Evolutionary conservation across 2,113 vertebrate species (phyloP), one percentile per base, ranked within the genome.

Genomic region (Peromyscus polionotus): DNA sequence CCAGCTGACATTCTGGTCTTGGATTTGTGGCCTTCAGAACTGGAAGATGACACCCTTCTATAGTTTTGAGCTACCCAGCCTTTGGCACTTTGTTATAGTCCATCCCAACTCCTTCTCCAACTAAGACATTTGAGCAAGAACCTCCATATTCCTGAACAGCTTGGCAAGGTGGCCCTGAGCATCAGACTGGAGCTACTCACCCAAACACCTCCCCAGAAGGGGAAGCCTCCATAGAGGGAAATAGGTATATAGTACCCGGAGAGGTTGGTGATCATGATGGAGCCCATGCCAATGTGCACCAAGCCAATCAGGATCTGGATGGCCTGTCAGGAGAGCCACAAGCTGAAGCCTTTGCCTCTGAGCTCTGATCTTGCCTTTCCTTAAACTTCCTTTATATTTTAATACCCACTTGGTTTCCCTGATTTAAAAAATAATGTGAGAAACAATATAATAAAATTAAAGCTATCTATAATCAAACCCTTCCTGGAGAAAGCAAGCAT

Each of bases 181-280:
- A 42, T 4, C 5, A n/a, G 65, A 45, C 76, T 57, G 2, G 5
- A 9, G 0, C 31, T 61, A 94, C 97, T 97, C 68, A 98, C 97
- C 70, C 61, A 96, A 59, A 94, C 22, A 51, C 92, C 91, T 45
- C 95, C 97, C 97, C 97, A 98, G 87, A 95, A 97, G 45, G 95
- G 94, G 65, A 91, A 97, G 24, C 96, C 97, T 91, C 72, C 83
- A 0, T n/a, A 51, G 68, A 96, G 63, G 9, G 96, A 96, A 28
- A 96, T 0, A 1, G 92, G 0, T 3, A 0, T 0, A 0, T 91
- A 97, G 10, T 0, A 0, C 14, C 4, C 0, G 0, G 0, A 0
- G 16, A 88, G 0, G 1, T 70, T 0, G 0, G 28, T 48, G 0
- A 0, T 5, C 77, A 95, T 17, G 89, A 97, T 0, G 3, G 4